Evolutionary conservation across 2,113 vertebrate species (phyloP).

Genomic region (Orthonyx spaldingii): DNA sequence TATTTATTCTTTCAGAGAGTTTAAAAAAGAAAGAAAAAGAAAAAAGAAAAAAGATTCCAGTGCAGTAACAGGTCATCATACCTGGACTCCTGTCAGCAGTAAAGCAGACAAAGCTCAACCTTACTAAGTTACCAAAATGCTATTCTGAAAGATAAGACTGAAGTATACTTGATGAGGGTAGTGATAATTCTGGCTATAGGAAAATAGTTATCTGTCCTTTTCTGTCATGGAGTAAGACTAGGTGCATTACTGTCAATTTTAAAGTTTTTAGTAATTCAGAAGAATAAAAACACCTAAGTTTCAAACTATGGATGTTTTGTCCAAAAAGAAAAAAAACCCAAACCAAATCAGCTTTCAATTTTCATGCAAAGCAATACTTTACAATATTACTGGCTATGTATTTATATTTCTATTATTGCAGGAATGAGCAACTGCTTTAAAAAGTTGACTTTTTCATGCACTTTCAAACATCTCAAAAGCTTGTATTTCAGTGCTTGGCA

Average conservation of each 20-base stretch:
- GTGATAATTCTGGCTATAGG: not conserved
- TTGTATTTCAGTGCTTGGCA: not conserved
- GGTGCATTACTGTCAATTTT: not conserved
- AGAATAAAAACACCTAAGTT: not conserved
- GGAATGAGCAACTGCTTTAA: not conserved
- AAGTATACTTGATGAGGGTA: not conserved
- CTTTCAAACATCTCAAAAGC: not conserved
- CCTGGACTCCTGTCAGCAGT: not conserved
- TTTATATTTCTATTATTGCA: not conserved
- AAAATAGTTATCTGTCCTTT: not conserved
- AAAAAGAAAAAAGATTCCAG: not conserved
- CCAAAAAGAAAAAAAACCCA: not conserved
- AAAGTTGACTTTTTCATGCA: not conserved
- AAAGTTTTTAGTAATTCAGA: not conserved
- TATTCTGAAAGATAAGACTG: not conserved
- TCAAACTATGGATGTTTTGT: not conserved
- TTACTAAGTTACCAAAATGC: not conserved
- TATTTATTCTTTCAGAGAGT: not conserved
- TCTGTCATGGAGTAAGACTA: not conserved
- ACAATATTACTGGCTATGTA: not conserved
- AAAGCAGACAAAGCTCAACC: not conserved
- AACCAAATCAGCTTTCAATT: not conserved
- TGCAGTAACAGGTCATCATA: not conserved
- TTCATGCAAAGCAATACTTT: not conserved
- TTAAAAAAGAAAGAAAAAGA: not conserved